phyloP scores from a whole-genome alignment of 2,113 vertebrate species.

The Ctenomys sociabilis region DNA sequence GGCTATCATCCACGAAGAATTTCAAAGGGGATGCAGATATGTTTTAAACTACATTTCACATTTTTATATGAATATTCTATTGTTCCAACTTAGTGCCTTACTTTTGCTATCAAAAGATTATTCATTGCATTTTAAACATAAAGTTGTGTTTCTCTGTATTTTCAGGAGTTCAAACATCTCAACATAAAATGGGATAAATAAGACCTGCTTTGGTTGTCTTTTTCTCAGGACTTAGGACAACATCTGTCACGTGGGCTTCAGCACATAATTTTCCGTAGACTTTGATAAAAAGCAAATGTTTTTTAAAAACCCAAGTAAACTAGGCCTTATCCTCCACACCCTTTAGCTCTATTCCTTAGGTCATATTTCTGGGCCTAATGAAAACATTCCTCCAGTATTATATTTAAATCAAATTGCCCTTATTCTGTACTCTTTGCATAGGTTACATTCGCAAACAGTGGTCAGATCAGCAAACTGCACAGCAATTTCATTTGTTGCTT shows the following conservation, averaged over 20 bases:
- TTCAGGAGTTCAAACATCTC: slow-evolving; percentile 29
- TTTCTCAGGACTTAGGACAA: neutral
- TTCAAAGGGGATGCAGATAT: neutral
- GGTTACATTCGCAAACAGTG: neutral
- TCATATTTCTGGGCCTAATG: neutral
- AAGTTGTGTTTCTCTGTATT: slow-evolving; percentile 44
- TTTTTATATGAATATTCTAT: neutral
- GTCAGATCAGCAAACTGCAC: neutral
- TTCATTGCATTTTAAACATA: neutral
- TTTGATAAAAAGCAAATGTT: slow-evolving; percentile 29
- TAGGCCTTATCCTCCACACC: neutral
- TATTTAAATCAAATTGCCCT: slow-evolving; percentile 13
- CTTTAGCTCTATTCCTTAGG: neutral
- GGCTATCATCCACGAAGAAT: neutral
- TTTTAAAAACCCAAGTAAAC: neutral
- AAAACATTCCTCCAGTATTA: neutral
- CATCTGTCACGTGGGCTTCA: neutral
- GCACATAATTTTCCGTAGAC: neutral
- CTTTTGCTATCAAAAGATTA: neutral
- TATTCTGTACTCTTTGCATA: neutral
- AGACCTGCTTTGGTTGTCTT: neutral
- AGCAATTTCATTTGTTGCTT: neutral
- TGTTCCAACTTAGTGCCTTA: neutral
- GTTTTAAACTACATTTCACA: neutral
- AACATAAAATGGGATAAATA: neutral